These are phyloP conservation scores for Sarcophaga caerulescens DNA, from an alignment of 2,888 invertebrate genomes.

Conservation along the genomic window DNA sequence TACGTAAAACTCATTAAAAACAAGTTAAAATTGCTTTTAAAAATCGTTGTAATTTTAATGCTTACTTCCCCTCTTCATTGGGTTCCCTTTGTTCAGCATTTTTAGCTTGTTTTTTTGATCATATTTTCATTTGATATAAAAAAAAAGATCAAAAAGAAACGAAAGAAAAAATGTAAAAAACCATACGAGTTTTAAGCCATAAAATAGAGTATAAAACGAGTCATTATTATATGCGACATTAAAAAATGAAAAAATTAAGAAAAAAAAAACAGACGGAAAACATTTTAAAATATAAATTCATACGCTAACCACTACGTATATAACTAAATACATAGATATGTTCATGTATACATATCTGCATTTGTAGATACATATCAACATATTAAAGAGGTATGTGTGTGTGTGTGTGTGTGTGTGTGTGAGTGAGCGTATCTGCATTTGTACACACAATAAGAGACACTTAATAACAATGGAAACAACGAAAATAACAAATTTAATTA, in stretches of 20 bases:
- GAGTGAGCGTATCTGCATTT: neutral
- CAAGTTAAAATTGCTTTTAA: slow-evolving; percentile 50
- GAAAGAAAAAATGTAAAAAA: neutral
- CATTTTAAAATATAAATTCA: slow-evolving; percentile 2
- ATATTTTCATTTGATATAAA: neutral
- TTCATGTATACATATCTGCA: neutral
- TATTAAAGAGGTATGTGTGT: neutral
- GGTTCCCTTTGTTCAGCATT: neutral
- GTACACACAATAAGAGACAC: slow-evolving; percentile 4
- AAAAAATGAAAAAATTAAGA: neutral
- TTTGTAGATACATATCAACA: neutral
- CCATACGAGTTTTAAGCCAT: slow-evolving; percentile 9
- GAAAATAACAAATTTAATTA: slow-evolving; percentile 67
- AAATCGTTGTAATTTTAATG: slow-evolving; percentile 34
- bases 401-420: neutral
- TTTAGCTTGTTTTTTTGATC: neutral
- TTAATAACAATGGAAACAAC: slow-evolving; percentile 50
- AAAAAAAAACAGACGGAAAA: too few species aligned
- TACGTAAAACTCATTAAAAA: slow-evolving; percentile 53
- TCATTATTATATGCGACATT: slow-evolving; percentile 39
- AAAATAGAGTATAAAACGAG: slow-evolving; percentile 14
- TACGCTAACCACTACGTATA: neutral
- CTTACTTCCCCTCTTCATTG: neutral
- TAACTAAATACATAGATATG: neutral
- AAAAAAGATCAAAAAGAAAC: neutral